Conservation (phyloP, 2,113 vertebrate genomes). For the Catharus bicknelli region DNA sequence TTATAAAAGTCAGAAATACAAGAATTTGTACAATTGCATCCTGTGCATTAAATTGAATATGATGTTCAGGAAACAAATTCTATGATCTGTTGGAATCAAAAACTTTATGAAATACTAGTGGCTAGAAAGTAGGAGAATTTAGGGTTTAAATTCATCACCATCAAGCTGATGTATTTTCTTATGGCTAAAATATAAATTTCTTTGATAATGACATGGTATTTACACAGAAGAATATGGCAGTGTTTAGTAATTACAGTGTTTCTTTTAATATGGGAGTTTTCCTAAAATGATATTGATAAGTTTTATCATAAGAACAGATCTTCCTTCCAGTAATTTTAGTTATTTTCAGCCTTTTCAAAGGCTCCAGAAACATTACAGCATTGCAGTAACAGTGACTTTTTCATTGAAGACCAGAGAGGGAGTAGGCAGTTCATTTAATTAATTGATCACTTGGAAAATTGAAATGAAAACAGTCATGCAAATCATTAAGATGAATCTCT, state of each 20-base stretch:
- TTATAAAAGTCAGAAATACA: not conserved
- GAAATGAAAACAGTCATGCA: not conserved
- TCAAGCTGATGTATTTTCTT: not conserved
- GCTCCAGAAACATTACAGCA: not conserved
- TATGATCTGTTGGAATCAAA: not conserved
- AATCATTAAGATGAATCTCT: not conserved
- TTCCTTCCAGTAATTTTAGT: not conserved
- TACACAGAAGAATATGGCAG: not conserved
- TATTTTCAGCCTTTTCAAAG: not conserved
- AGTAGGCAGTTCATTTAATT: not conserved
- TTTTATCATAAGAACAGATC: not conserved
- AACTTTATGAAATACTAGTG: accelerated
- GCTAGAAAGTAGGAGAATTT: not conserved
- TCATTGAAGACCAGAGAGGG: not conserved
- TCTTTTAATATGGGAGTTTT: not conserved
- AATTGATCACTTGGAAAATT: not conserved
- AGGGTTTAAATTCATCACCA: not conserved
- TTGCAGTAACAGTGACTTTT: not conserved
- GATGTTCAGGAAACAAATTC: not conserved
- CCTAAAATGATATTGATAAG: not conserved
- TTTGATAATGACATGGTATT: not conserved
- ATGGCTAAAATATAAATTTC: not conserved
- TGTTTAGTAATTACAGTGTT: not conserved
- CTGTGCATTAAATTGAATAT: not conserved
- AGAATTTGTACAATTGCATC: not conserved